phyloP scores from a whole-genome alignment of 2,888 invertebrate genomes.

The Oxycera nigricornis region DNA sequence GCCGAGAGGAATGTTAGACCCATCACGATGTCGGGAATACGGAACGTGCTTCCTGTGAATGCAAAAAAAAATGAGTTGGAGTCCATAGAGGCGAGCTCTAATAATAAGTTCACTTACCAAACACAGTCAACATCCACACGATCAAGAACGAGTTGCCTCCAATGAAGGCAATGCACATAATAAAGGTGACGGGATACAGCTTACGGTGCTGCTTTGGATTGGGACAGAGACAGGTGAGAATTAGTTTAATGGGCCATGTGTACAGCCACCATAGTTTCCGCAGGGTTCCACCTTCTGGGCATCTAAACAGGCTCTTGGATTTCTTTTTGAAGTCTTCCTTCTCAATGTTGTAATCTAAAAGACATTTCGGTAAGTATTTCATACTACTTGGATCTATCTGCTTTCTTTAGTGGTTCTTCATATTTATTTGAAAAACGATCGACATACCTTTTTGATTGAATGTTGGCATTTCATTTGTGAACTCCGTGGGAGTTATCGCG shows the following conservation, averaged over 20 bases:
- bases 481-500: slow-evolving; percentile 54
- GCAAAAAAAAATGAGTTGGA: neutral
- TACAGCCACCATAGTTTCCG: slow-evolving; percentile 70
- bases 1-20: slow-evolving; percentile 90
- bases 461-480: neutral
- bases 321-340: neutral
- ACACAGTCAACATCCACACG: slow-evolving; percentile 90
- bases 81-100: neutral
- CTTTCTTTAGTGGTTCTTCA: too few species aligned
- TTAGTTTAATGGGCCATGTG: slow-evolving; percentile 73
- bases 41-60: slow-evolving; percentile 71
- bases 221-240: slow-evolving; percentile 74
- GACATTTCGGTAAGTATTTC: too few species aligned
- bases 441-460: slow-evolving; percentile 20
- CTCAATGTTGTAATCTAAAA: neutral
- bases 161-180: slow-evolving; percentile 88
- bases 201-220: slow-evolving; percentile 69
- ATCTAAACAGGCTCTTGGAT: slow-evolving; percentile 62
- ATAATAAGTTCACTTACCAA: slow-evolving; percentile 68
- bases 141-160: slow-evolving; percentile 84
- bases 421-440: neutral
- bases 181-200: slow-evolving; percentile 78
- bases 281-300: slow-evolving; percentile 58
- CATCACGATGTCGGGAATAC: slow-evolving; percentile 87
- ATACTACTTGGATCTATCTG: too few species aligned